Conservation (phyloP, 2,797 vertebrate genomes). For the Ceryle rudis region DNA sequence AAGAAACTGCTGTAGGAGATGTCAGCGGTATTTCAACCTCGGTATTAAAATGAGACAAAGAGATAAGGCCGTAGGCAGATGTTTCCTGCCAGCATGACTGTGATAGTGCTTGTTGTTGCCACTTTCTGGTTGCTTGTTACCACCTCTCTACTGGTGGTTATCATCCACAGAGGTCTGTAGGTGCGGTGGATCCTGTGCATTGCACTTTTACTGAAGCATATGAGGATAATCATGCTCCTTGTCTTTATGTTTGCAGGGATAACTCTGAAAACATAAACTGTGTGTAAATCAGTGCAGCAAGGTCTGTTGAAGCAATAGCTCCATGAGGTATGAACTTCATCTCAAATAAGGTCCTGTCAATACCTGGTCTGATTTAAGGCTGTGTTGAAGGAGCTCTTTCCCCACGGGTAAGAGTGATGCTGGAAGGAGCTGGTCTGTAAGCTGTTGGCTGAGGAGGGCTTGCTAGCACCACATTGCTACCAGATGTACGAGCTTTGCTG, state of each 20-base stretch:
- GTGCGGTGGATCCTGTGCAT: neutral
- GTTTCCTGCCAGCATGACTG: neutral
- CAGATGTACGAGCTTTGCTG: conserved; percentile 58
- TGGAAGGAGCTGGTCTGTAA: conserved; percentile 15
- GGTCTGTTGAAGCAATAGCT: conserved; percentile 42
- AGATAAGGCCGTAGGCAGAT: neutral
- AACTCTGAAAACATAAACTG: conserved; percentile 31
- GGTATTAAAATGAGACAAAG: neutral
- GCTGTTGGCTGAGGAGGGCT: conserved; percentile 19
- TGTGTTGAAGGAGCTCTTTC: neutral
- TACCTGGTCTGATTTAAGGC: conserved; percentile 63
- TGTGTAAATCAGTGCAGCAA: conserved; percentile 39
- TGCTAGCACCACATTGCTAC: conserved; percentile 36
- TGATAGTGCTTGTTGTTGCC: neutral
- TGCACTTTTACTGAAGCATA: neutral
- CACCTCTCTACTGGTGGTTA: neutral
- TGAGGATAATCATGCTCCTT: conserved; percentile 30
- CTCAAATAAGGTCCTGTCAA: conserved; percentile 42
- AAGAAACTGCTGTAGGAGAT: neutral
- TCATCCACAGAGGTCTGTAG: neutral
- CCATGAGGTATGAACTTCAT: conserved; percentile 5
- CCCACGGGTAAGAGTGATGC: neutral
- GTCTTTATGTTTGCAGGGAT: conserved; percentile 12
- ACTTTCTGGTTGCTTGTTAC: conserved; percentile 30
- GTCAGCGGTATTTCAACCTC: neutral